A percentile compares a stretch with the other conserved stretches of the same genome.
phyloP scores from a whole-genome alignment of 1,140 invertebrate species.

The Archegozetes longisetosus region DNA sequence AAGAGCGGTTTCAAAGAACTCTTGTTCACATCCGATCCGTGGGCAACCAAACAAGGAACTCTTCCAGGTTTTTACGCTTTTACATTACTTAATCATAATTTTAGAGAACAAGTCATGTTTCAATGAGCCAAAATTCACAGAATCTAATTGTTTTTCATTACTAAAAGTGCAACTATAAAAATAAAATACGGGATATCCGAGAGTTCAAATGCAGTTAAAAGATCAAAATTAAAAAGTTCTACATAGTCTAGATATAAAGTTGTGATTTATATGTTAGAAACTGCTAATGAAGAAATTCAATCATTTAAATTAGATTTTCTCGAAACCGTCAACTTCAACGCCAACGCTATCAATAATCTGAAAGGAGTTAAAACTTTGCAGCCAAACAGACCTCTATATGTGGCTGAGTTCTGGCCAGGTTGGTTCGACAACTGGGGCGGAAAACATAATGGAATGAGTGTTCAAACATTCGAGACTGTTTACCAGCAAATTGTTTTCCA shows the following conservation, averaged over 20 bases:
- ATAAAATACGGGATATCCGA: background rate
- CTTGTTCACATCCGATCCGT: constrained; percentile 13
- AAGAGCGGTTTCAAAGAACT: constrained; percentile 7
- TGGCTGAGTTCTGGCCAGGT: constrained; percentile 29
- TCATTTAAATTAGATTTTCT: background rate
- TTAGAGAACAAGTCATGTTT: too few species aligned
- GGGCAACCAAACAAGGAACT: background rate
- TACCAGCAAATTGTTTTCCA: constrained; percentile 23
- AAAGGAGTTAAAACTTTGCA: constrained; percentile 20
- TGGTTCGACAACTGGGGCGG: constrained; percentile 28
- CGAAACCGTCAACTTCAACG: constrained; percentile 11
- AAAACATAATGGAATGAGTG: constrained; percentile 18
- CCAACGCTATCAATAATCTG: constrained; percentile 4
- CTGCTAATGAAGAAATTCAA: background rate
- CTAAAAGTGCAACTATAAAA: too few species aligned
- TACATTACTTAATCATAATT: too few species aligned
- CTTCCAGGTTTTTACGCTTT: too few species aligned
- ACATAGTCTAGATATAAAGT: too few species aligned
- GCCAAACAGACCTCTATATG: constrained; percentile 25
- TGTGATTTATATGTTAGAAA: background rate
- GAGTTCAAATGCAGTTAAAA: constrained; percentile 3
- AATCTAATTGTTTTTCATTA: background rate
- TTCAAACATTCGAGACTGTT: constrained; percentile 8
- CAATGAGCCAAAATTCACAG: background rate
- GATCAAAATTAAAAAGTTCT: too few species aligned